Base-by-base conservation (phyloP, 2,797 vertebrate genomes). In the Cephalopachus bancanus region DNA sequence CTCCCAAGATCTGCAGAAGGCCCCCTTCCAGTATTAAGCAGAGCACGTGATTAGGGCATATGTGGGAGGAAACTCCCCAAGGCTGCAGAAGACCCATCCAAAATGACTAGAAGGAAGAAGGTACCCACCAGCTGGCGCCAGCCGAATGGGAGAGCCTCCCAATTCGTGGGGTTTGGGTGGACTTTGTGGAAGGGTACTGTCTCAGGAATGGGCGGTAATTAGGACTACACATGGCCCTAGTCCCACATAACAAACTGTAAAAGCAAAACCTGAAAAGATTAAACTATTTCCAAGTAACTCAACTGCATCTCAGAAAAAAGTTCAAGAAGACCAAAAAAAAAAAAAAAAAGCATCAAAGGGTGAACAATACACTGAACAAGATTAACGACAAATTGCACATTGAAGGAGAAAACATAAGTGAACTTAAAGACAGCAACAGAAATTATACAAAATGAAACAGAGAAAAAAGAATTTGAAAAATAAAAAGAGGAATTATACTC, bases 231-330 rank as follows among this genome's bases (percentile, higher is more conserved):
- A 30, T 3, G 59, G 72, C 65, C 80, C 3, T 44, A 51, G 64
- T 69, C 20, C 37, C 37, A 44, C 64, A 81, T 84, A 91, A 76
- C 60, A 69, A 87, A 69, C 0, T 44, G 10, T 64, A 80, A 74
- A 92, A 85, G 81, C 30, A 64, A 79, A 90, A 90, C 55, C 71
- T 4, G 3, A 93, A 86, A 91, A 11, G 26, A 59, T 85, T 30
- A 90, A 87, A 69, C n/a, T 84, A 81, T 69, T 71, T 91, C 55
- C 60, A 81, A 75, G 57, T 49, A 94, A 89, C 28, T 76, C 44
- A 78, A 84, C 20, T 83, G n/a, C 24, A 90, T 44, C 44, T 71
- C 44, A 89, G 59, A 28, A 65, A 80, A 64, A 90, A 69, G 10
- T 17, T 95, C 60, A 94, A 79, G 76, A 57, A 88, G 69, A 93